Evolutionary conservation across 2,888 invertebrate species (phyloP), one percentile per base, ranked within the genome.

Genomic region (Lasioglossum zephyrum): DNA sequence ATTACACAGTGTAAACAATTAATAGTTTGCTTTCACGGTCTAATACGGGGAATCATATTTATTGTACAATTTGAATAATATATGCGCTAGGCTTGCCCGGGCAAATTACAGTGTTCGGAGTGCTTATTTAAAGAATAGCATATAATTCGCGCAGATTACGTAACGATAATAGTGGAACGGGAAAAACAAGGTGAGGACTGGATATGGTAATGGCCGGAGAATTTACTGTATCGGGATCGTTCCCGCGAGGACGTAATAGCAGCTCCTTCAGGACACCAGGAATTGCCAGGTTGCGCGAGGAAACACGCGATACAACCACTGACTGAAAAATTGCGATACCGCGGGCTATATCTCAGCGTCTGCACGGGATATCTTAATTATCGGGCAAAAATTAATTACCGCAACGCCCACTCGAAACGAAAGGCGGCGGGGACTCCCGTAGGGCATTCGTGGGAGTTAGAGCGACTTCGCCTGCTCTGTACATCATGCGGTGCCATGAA

Each of bases 341-440:
- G 81, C 88, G 84, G 92, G 91, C 88, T 89, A 91, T 91, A 90
- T 88, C 87, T 88, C 87, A 84, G 82, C 86, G 84, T 90, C 90
- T 85, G 86, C 88, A 73, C 80, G 84, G 88, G 92, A 93, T 93
- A 93, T 93, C 93, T 93, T 93, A 93, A 93, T 93, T 93, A 93
- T 93, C 91, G 80, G 89, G 92, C 88, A 92, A 93, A 93, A 93
- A 93, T 93, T 93, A 93, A 93, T 93, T 93, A 93, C 90, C 87
- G 90, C 87, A 92, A 93, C 93, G 93, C 93, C 93, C 92, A 93
- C 80, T 74, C 78, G 79, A n/a, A 84, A 83, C 84, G 89, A 79
- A 74, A 81, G 84, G 83, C 84, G 76, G 77, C 76, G 76, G 77
- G 82, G 87, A 85, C 86, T 81, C 80, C 91, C 91, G 88, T 81